These are phyloP conservation scores for Dendrocincla tyrannina DNA, from an alignment of 2,797 vertebrate genomes.

Conservation along the genomic window DNA sequence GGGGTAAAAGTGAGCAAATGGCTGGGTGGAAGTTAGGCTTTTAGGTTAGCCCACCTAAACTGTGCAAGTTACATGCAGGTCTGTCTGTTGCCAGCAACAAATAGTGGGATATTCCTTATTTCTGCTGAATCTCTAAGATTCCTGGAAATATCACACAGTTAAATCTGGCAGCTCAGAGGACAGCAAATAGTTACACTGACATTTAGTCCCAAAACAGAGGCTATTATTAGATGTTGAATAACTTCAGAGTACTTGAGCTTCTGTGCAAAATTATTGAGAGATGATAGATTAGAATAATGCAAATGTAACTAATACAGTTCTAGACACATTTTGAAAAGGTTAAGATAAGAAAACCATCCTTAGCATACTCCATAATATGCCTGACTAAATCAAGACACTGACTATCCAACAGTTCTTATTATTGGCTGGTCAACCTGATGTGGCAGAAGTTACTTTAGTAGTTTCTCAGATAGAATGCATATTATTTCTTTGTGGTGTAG, in stretches of 20 bases:
- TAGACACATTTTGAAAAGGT: neutral
- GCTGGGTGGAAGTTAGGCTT: neutral
- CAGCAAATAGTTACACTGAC: neutral
- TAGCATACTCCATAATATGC: neutral
- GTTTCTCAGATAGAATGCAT: neutral
- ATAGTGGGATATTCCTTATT: neutral
- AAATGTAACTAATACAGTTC: neutral
- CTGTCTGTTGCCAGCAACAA: neutral
- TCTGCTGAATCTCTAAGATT: neutral
- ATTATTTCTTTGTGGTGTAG: neutral
- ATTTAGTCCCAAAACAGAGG: neutral
- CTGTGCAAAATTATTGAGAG: neutral
- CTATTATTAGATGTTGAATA: neutral
- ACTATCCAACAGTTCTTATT: neutral
- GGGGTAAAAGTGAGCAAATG: neutral
- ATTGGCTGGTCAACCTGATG: neutral
- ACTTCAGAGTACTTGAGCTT: neutral
- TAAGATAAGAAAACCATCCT: neutral
- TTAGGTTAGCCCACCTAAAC: neutral
- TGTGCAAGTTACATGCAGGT: neutral
- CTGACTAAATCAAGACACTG: neutral
- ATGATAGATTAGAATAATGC: neutral
- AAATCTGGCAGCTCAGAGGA: neutral
- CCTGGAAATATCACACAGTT: neutral
- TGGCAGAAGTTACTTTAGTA: neutral